These are phyloP conservation scores for Microcebus jonahi DNA, from an alignment of 2,113 vertebrate species.

Conservation along the genomic window DNA sequence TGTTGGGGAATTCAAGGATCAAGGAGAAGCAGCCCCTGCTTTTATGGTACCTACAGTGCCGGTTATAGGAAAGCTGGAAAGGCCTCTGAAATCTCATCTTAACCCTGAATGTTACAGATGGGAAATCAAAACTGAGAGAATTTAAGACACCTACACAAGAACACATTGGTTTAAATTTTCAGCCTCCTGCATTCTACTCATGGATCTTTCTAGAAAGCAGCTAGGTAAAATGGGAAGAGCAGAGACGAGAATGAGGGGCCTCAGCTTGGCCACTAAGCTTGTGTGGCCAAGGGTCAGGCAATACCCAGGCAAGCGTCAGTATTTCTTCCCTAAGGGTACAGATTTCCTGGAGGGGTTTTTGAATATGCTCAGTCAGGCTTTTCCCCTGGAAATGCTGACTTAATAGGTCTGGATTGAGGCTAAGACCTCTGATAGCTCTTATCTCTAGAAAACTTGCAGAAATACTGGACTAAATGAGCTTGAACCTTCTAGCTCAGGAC, in stretches of 20 bases:
- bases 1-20: not conserved
- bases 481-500: not conserved
- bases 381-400: not conserved
- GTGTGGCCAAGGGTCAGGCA: too few relatives aligned
- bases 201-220: not conserved
- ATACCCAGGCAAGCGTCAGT: not conserved
- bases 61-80: not conserved
- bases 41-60: not conserved
- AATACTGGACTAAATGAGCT: not conserved
- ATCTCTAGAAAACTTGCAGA: constrained; percentile 11
- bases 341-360: not conserved
- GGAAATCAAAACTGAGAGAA: not conserved
- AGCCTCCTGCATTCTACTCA: not conserved
- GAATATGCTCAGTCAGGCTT: not conserved
- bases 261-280: not conserved
- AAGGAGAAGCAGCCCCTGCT: not conserved
- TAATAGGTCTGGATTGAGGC: not conserved
- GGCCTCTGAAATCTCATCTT: not conserved
- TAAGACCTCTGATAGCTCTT: not conserved
- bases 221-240: not conserved
- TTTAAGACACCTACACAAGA: not conserved
- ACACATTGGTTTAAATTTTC: not conserved
- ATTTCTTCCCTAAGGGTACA: not conserved
- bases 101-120: not conserved
- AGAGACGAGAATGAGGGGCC: not conserved